Evolutionary conservation across 1,140 invertebrate species (phyloP), one percentile per base, ranked within the genome.

Genomic region (Cotesia chilonis): DNA sequence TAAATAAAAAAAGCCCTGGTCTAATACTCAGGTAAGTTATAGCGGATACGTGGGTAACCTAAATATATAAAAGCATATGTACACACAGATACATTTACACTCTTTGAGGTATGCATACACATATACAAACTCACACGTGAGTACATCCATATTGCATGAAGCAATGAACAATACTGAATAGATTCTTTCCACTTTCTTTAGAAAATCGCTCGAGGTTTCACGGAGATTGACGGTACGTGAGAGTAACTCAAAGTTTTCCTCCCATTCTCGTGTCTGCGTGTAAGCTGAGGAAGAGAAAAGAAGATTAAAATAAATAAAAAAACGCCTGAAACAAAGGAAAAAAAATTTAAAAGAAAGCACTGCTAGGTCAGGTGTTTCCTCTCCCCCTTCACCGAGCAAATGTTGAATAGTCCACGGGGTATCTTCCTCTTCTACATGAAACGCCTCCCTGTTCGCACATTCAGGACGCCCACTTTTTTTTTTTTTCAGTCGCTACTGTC

Each of bases 281-380:
- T 55, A 68, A 38, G 68, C 65, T 37, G 47, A 65, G 59, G 61
- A 35, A 63, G 41, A 35, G 17, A 61, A 61, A 10, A 35, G 59
- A 0, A 1, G 0, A 0, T n/a, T 12, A 20, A 17, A 10, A 35
- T 28, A 61, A 36, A 61, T 9, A 37, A 7, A 28, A 61, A 20
- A 37, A 6, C 20, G 20, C 20, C 7, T 36, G 35, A n/a, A 38
- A 38, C 4, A 38, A 63, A 63, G 35, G n/a, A 37, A 38, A 14
- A 63, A 38, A 37, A 63, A 63, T 4, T 12, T 59, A 47, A 59
- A 20, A 67, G 47, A 68, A 68, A 68, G 66, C 66, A 35, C 41
- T 68, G 71, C 71, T 61, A 63, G 67, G 67, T 72, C 74, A 75
- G 74, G 74, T 75, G 68, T 75, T 73, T 70, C 55, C 72, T 47